Conservation (phyloP, 2,888 invertebrate genomes). For the Tetranychus truncatus region DNA sequence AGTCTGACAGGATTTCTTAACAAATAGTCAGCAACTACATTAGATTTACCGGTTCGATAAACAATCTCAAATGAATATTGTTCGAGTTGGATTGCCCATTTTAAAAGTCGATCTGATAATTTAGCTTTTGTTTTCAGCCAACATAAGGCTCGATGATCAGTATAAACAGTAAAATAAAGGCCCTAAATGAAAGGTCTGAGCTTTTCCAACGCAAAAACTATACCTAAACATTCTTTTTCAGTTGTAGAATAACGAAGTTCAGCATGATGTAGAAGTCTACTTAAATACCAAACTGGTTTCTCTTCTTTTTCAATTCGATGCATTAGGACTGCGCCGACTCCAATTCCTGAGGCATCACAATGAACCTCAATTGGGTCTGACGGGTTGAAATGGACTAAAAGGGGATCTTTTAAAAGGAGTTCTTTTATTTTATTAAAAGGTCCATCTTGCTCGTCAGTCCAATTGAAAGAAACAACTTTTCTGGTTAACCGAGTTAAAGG, state of each 20-base stretch:
- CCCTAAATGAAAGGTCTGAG: neutral
- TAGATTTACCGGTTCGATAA: too few relatives aligned
- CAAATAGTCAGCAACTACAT: neutral
- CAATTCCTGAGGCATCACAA: neutral
- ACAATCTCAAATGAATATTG: too few relatives aligned
- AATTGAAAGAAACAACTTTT: neutral
- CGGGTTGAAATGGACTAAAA: neutral
- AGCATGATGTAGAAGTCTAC: too few relatives aligned
- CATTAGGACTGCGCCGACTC: neutral
- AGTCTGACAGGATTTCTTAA: neutral
- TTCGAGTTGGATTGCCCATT: too few relatives aligned
- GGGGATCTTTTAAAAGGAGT: neutral
- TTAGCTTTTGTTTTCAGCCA: too few relatives aligned
- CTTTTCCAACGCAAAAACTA: conserved; percentile 21
- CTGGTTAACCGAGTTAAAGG: too few relatives aligned
- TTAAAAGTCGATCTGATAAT: too few relatives aligned
- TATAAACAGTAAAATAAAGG: too few relatives aligned
- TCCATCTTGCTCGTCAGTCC: neutral
- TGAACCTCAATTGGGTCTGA: neutral
- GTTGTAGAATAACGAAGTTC: too few relatives aligned
- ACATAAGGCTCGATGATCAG: too few relatives aligned
- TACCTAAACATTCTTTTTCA: conserved; percentile 25
- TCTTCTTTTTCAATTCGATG: neutral
- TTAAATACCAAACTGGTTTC: too few relatives aligned
- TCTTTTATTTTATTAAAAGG: neutral